Conservation (phyloP, 2,113 vertebrate genomes). For the Hemichromis elongatus region DNA sequence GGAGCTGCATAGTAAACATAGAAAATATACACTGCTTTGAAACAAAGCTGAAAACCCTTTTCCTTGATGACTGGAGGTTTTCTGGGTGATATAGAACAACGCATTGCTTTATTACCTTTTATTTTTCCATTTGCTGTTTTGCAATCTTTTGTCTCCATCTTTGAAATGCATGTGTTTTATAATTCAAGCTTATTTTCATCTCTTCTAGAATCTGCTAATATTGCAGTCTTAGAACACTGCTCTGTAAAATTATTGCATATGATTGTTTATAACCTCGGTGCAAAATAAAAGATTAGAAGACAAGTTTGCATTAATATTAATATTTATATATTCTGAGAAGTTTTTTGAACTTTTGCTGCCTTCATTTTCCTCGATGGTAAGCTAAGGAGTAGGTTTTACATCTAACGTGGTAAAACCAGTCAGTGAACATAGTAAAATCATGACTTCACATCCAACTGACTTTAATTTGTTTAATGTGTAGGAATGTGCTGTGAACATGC, state of each 20-base stretch:
- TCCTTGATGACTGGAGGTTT: not conserved
- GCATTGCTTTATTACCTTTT: not conserved
- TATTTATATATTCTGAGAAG: not conserved
- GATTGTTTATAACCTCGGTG: not conserved
- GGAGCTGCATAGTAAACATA: not conserved
- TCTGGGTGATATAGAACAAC: not conserved
- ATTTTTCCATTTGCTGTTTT: not conserved
- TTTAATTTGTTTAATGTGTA: not conserved
- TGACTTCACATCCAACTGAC: not conserved
- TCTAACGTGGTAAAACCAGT: fast-evolving
- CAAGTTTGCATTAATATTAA: not conserved
- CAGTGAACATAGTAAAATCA: not conserved
- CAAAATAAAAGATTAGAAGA: not conserved
- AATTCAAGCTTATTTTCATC: not conserved
- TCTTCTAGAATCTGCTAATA: not conserved
- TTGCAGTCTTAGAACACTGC: not conserved
- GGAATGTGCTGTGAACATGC: not conserved
- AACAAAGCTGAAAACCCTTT: not conserved
- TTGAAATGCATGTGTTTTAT: not conserved
- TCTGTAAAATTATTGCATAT: not conserved
- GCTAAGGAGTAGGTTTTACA: not conserved
- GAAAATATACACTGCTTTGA: not conserved
- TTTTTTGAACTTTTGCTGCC: not conserved
- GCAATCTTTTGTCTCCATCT: not conserved
- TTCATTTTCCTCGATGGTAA: not conserved